These are phyloP conservation scores for Ploceus nigricollis DNA, from an alignment of 2,113 vertebrate genomes.

Conservation along the genomic window DNA sequence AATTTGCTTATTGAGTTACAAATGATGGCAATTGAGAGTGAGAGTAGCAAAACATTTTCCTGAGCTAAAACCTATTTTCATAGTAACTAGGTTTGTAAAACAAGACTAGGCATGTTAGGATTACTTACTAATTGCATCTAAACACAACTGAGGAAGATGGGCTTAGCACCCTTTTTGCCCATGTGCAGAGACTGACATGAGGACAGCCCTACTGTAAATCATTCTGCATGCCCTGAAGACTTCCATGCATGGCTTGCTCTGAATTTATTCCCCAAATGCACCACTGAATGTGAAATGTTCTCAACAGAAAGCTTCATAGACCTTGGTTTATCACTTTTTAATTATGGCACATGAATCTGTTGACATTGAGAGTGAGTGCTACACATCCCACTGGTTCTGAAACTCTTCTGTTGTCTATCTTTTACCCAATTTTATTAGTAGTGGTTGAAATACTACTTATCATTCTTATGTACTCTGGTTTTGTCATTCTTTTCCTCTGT, in stretches of 20 bases:
- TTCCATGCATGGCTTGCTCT: neutral
- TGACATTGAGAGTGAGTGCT: neutral
- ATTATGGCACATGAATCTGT: neutral
- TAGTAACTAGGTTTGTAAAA: neutral
- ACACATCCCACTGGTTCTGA: neutral
- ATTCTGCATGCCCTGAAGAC: neutral
- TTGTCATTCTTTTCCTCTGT: neutral
- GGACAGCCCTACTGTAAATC: neutral
- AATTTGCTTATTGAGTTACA: neutral
- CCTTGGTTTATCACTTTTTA: neutral
- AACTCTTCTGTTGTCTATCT: neutral
- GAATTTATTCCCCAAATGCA: constrained; percentile 23
- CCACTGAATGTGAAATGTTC: neutral
- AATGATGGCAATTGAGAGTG: neutral
- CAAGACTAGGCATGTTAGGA: neutral
- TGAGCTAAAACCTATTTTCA: neutral
- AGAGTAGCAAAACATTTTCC: neutral
- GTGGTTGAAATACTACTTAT: neutral
- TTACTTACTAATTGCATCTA: neutral
- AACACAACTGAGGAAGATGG: neutral
- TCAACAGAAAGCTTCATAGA: neutral
- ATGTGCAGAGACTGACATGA: neutral
- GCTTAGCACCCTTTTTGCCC: neutral
- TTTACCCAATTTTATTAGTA: neutral
- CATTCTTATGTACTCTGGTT: neutral